Conservation (phyloP, 2,888 invertebrate genomes). For the Platynereis dumerilii region DNA sequence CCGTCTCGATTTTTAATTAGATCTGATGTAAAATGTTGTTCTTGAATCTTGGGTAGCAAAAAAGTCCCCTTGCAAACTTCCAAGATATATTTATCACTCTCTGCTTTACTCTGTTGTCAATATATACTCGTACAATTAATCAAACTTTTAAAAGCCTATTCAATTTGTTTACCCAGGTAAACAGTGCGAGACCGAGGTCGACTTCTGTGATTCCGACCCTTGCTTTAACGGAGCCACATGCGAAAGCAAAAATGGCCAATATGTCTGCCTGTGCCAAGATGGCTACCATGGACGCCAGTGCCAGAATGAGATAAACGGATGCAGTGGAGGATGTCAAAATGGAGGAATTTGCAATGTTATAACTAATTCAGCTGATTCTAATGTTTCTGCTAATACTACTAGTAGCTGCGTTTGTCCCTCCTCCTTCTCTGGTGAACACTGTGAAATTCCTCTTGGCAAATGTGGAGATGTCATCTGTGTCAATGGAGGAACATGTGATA, state of each 20-base stretch:
- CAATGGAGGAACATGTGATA: constrained; percentile 3
- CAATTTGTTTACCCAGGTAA: too few relatives aligned
- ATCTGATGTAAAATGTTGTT: too few relatives aligned
- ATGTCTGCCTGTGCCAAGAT: background rate
- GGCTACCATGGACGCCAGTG: background rate
- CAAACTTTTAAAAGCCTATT: too few relatives aligned
- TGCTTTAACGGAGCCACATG: constrained; percentile 2
- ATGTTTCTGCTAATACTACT: too few relatives aligned
- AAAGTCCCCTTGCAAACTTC: too few relatives aligned
- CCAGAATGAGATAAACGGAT: background rate
- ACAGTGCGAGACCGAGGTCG: too few relatives aligned
- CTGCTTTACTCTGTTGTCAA: too few relatives aligned
- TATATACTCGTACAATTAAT: too few relatives aligned
- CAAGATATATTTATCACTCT: too few relatives aligned
- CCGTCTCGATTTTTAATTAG: too few relatives aligned
- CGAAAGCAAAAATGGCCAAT: background rate
- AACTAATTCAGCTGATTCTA: too few relatives aligned
- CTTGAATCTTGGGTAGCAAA: too few relatives aligned
- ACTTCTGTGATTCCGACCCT: constrained; percentile 1
- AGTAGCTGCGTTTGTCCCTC: background rate
- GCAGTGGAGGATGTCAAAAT: background rate
- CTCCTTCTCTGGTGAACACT: background rate
- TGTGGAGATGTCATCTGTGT: background rate
- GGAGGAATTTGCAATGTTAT: background rate
- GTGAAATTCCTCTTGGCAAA: background rate